phyloP scores from a whole-genome alignment of 2,888 invertebrate species.

The Agelastica alni region DNA sequence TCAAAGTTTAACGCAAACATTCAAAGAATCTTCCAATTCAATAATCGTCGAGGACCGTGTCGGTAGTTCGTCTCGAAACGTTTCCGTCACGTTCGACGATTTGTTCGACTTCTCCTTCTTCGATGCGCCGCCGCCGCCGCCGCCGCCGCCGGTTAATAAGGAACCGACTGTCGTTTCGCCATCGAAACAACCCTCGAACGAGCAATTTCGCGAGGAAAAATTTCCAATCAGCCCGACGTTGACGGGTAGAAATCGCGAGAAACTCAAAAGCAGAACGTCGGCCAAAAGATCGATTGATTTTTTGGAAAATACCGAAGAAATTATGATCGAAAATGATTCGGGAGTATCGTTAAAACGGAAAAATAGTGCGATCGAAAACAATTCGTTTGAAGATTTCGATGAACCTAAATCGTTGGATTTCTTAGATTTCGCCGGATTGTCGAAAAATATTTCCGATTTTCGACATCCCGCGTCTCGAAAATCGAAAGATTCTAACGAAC shows the following conservation, averaged over 20 bases:
- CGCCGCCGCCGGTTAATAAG: no score
- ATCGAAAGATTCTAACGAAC: not conserved
- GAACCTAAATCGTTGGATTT: not conserved
- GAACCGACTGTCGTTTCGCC: not conserved
- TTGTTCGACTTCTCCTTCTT: slow-evolving; percentile 32
- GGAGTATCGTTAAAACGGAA: not conserved
- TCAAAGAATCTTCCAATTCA: no score
- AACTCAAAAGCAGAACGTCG: not conserved
- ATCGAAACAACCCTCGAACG: not conserved
- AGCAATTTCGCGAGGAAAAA: not conserved
- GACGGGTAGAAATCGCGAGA: not conserved
- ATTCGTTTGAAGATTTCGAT: not conserved
- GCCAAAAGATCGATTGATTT: not conserved
- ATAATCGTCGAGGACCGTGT: no score
- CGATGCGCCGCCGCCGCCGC: slow-evolving; percentile 14
- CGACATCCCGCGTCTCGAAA: not conserved
- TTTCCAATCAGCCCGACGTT: not conserved
- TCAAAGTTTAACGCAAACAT: no score
- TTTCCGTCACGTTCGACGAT: no score
- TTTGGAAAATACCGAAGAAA: not conserved
- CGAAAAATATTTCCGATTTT: not conserved
- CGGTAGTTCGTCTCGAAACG: no score
- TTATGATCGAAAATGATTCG: not conserved
- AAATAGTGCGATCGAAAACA: not conserved
- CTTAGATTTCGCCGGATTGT: no score